phyloP scores from a whole-genome alignment of 2,888 invertebrate species.

The Megastigmus dorsalis region DNA sequence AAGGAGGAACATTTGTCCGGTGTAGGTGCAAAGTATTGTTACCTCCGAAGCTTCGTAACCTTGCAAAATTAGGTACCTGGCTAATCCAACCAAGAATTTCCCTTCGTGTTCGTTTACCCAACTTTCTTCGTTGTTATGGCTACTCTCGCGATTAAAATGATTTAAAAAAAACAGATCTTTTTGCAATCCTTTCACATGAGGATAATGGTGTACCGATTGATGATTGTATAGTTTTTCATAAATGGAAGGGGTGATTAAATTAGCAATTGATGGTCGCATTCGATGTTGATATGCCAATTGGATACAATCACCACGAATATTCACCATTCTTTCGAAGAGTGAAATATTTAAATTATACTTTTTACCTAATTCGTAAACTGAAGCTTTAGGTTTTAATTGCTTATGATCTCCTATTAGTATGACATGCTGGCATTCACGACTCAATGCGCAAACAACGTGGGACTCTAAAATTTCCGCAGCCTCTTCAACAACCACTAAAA shows the following conservation, averaged over 20 bases:
- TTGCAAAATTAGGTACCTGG: slow-evolving; percentile 19
- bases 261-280: slow-evolving; percentile 37
- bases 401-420: slow-evolving; percentile 43
- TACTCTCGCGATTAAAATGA: slow-evolving; percentile 8
- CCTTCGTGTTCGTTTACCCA: slow-evolving; percentile 13
- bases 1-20: slow-evolving; percentile 25
- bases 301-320: slow-evolving; percentile 7
- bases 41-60: slow-evolving; percentile 20
- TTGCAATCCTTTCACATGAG: slow-evolving; percentile 22
- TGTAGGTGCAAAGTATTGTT: slow-evolving; percentile 34
- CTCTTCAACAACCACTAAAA: slow-evolving; percentile 36
- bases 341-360: slow-evolving; percentile 34
- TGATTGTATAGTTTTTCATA: not conserved
- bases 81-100: slow-evolving; percentile 8
- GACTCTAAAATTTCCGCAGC: slow-evolving; percentile 38
- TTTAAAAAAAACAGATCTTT: slow-evolving; percentile 28
- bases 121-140: slow-evolving; percentile 17
- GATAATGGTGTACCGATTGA: not conserved
- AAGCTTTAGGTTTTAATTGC: slow-evolving; percentile 27
- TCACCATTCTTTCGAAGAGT: slow-evolving; percentile 34
- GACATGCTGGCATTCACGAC: slow-evolving; percentile 17
- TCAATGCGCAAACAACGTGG: slow-evolving; percentile 22
- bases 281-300: slow-evolving; percentile 26
- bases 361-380: slow-evolving; percentile 22
- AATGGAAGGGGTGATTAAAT: slow-evolving; percentile 11